Base-by-base conservation (phyloP, 2,888 invertebrate species). In the Acrobasis consociella region DNA sequence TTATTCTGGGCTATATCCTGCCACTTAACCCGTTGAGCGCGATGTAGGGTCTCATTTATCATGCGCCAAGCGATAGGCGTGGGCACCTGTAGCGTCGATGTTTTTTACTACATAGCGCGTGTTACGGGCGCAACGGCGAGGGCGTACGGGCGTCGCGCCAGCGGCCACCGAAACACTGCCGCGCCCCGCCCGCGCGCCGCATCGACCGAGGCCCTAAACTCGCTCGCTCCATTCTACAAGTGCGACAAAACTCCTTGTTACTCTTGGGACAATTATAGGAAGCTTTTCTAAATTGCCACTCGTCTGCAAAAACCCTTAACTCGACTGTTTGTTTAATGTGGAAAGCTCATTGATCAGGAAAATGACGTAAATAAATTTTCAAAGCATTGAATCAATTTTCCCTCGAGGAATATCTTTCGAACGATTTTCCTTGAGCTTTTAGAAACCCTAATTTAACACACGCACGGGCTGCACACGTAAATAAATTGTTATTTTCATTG, bases 31-130 rank as follows among this genome's bases (percentile, higher is more conserved):
- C 55, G 62, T 62, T 62, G 55, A 49, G 49, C 62, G 65, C 52
- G 63, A 50, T 62, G 52, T 53, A 53, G 62, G 62, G 65, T 62
- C 49, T 62, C 65, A 66, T 69, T 66, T 67, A 66, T 69, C 67
- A 69, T 65, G 65, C 63, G 64, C 52, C 51, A 52, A 37, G 52
- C 63, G 59, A 59, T 60, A 58, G 58, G 64, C n/a, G 46, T 55
- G 38, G 64, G 67, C 67, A 67, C 67, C 67, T 69, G 69, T 69
- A 67, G 69, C 65, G 53, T 66, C 64, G 65, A 61, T 49, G 62
- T 58, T 64, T 64, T 69, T 66, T 62, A 64, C 50, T 64, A 64
- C 67, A 61, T 66, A 59, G 65, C 66, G 65, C 69, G 67, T 53
- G 62, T 38, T 55, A 60, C 37, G 49, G 58, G 61, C 59, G 60